These are phyloP conservation scores for Myrmecobius fasciatus DNA, from an alignment of 2,113 vertebrate genomes.

Conservation along the genomic window DNA sequence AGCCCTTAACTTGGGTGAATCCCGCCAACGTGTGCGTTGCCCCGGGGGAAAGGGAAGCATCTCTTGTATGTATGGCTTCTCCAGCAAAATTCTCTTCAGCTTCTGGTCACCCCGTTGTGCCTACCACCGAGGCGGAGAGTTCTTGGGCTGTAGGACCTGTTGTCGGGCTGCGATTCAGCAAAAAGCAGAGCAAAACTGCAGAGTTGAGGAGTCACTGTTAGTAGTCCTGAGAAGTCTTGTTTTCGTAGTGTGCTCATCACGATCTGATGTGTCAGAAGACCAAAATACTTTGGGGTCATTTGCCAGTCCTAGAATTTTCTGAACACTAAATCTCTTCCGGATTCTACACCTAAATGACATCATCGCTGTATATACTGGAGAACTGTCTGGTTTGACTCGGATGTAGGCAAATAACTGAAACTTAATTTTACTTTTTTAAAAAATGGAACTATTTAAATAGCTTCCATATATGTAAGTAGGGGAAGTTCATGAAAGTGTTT, in stretches of 20 bases:
- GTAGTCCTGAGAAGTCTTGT: slow-evolving; percentile 41
- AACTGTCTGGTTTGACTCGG: background rate
- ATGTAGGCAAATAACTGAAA: background rate
- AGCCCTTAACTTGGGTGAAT: background rate
- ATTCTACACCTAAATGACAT: background rate
- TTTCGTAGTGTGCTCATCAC: slow-evolving; percentile 52
- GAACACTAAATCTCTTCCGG: slow-evolving; percentile 10
- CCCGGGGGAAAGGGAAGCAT: background rate
- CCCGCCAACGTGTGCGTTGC: background rate
- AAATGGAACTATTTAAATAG: background rate
- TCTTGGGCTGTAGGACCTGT: no score
- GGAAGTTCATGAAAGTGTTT: background rate
- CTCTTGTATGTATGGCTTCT: background rate
- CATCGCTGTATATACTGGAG: background rate
- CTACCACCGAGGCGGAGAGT: background rate
- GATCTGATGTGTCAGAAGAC: slow-evolving; percentile 58
- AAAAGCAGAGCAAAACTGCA: no score
- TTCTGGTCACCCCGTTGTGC: background rate
- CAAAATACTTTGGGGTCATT: slow-evolving; percentile 29
- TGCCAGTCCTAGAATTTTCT: slow-evolving; percentile 29
- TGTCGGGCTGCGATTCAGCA: fast-evolving
- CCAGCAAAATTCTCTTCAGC: background rate
- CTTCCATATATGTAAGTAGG: background rate
- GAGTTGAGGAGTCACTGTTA: no score
- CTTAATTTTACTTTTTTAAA: background rate